Evolutionary conservation across 1,140 invertebrate species (phyloP), one percentile per base, ranked within the genome.

Genomic region (Atta colombica): DNA sequence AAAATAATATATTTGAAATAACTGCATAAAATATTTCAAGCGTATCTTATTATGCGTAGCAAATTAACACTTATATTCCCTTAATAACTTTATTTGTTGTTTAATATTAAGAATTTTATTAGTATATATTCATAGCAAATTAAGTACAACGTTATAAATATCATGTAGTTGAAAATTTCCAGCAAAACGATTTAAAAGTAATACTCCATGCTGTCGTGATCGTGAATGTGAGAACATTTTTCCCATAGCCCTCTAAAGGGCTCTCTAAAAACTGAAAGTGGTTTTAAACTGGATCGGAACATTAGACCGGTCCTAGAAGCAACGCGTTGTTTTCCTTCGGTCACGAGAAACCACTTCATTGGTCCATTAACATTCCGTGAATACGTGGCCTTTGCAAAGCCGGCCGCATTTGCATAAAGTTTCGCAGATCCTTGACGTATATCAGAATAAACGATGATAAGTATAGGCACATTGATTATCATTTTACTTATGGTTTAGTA

Each of bases 281-380:
- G 78, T 89, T 39, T 78, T 18, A 72, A 89, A 89, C 85, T 87
- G 60, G 77, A 89, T 85, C 81, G 55, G 45, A 85, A 28, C 31
- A 74, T 78, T 80, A 86, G 61, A 90, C 86, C 71, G 74, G 86
- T 77, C 80, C 35, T 90, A 90, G 78, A 55, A 61, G 63, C 65
- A 58, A 53, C 39, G 58, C 51, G 58, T 90, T 82, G 82, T 90
- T 88, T 88, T 65, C 35, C 65, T 82, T 86, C 81, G 10, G 39
- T 51, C 49, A 60, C 45, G 45, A 53, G 28, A 45, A 65, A 72
- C 84, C 66, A 55, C 78, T 39, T n/a, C 21, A 53, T 25, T 10
- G 69, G 58, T 35, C 65, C 51, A 89, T 91, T 92, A 91, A 91
- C 88, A 91, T 91, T 91, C 89, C 60, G n/a, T 6, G 49, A 69